Evolutionary conservation across 2,113 vertebrate genomes (phyloP).

Genomic region (Cryptotis parvus): DNA sequence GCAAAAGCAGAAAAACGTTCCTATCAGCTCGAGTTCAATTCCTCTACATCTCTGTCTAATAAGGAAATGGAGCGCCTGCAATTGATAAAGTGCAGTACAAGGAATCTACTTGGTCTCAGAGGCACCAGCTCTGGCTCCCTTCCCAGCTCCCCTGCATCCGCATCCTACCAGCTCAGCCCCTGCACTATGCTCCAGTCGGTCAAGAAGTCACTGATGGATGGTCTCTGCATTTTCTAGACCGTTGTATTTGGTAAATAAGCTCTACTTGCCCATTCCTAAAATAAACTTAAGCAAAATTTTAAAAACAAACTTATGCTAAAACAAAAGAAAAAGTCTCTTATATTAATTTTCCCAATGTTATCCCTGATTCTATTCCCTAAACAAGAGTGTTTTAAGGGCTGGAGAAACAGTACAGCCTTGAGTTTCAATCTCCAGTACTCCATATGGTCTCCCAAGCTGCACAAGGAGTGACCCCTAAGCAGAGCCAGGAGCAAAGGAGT

Average conservation of each 20-base stretch:
- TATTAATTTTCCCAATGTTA: not conserved
- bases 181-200: not conserved
- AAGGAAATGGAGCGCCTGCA: not conserved
- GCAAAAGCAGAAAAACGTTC: constrained; percentile 29
- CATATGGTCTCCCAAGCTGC: too few relatives aligned
- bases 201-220: not conserved
- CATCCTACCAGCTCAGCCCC: too few relatives aligned
- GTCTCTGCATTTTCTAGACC: not conserved
- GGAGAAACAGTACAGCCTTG: too few relatives aligned
- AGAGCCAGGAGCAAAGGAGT: too few relatives aligned
- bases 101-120: not conserved
- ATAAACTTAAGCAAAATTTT: constrained; percentile 33
- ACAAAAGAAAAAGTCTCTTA: not conserved
- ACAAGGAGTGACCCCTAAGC: too few relatives aligned
- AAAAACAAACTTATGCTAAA: constrained; percentile 33
- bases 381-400: not conserved
- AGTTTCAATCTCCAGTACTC: too few relatives aligned
- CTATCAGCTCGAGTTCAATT: not conserved
- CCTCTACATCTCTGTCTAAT: not conserved
- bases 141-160: not conserved
- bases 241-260: not conserved
- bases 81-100: not conserved
- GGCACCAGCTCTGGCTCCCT: not conserved
- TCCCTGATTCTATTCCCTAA: not conserved
- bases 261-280: not conserved